These are phyloP conservation scores for Calidris pugnax DNA, from an alignment of 2,113 vertebrate species.

Conservation along the genomic window DNA sequence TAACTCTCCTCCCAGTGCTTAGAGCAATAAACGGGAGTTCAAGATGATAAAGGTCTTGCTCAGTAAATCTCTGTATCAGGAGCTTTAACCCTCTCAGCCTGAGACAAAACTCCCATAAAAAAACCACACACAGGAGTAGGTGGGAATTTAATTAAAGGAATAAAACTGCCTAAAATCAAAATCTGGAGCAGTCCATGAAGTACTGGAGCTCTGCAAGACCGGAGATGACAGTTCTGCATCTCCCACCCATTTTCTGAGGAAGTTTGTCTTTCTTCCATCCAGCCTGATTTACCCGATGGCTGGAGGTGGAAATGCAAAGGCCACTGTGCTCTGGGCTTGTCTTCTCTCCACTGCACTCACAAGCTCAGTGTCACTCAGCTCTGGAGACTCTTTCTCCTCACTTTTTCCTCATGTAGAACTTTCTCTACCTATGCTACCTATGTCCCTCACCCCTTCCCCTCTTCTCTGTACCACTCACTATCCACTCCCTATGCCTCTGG, in stretches of 20 bases:
- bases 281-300: not conserved
- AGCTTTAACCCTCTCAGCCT: not conserved
- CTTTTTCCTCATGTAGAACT: not conserved
- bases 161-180: not conserved
- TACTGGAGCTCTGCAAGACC: not conserved
- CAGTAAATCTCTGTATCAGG: not conserved
- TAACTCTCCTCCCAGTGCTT: not conserved
- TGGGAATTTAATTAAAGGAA: not conserved
- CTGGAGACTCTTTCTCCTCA: not conserved
- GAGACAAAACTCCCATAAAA: not conserved
- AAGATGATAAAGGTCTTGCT: not conserved
- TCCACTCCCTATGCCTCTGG: not conserved
- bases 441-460: not conserved
- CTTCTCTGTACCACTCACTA: not conserved
- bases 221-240: not conserved
- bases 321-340: rapidly evolving
- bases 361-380: not conserved
- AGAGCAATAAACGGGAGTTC: not conserved
- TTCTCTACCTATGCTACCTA: not conserved
- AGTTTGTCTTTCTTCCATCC: not conserved
- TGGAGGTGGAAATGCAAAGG: not conserved
- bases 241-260: not conserved
- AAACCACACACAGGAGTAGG: not conserved
- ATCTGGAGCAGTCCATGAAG: not conserved
- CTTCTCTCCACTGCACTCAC: not conserved